These are phyloP conservation scores for Drosophila setosimentum DNA, from an alignment of 2,888 invertebrate species.

Conservation along the genomic window DNA sequence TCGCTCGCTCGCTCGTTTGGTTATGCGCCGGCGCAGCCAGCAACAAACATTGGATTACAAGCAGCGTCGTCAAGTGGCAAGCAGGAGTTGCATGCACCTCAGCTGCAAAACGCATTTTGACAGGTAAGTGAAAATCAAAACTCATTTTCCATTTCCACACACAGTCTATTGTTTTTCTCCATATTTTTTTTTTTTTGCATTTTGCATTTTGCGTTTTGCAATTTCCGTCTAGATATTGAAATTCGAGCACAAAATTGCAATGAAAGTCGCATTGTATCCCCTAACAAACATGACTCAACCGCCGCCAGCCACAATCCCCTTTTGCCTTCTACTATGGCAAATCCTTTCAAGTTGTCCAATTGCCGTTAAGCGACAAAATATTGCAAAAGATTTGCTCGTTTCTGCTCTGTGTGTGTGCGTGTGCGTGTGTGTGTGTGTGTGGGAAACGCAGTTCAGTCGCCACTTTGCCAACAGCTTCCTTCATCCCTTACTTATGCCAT, in stretches of 20 bases:
- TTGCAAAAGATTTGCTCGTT: conserved; percentile 36
- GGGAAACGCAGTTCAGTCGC: conserved; percentile 11
- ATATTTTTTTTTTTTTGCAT: neutral
- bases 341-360: conserved; percentile 49
- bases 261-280: neutral
- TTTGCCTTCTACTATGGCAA: conserved; percentile 9
- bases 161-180: neutral
- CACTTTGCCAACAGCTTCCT: conserved; percentile 35
- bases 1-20: neutral
- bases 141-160: conserved; percentile 14
- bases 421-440: neutral
- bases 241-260: conserved; percentile 29
- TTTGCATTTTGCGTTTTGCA: conserved; percentile 33
- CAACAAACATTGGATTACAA: conserved; percentile 35
- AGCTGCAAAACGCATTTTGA: conserved; percentile 17
- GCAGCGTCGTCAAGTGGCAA: conserved; percentile 4
- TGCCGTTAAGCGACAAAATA: conserved; percentile 44
- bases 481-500: neutral
- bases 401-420: neutral
- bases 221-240: conserved; percentile 47
- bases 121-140: conserved; percentile 48
- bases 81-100: neutral
- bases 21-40: conserved; percentile 29
- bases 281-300: neutral
- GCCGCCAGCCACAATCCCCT: too few species aligned